These are phyloP conservation scores for Corythornis cristatus DNA, from an alignment of 2,113 vertebrate species.

Conservation along the genomic window DNA sequence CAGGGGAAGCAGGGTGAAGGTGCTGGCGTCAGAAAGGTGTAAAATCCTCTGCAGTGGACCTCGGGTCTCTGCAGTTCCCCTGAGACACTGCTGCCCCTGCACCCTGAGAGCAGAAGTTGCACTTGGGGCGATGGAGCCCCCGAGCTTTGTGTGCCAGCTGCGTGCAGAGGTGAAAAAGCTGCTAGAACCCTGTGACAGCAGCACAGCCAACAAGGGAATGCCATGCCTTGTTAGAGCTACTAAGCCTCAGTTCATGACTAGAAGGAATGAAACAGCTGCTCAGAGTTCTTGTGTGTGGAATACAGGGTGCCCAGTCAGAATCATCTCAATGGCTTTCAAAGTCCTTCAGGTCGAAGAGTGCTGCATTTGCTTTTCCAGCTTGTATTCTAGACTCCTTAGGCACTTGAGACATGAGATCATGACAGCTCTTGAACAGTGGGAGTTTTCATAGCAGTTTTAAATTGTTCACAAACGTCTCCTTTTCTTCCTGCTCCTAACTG, in stretches of 20 bases:
- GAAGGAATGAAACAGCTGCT: background rate
- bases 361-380: background rate
- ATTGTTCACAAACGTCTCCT: background rate
- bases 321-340: background rate
- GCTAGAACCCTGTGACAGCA: background rate
- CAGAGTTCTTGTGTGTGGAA: background rate
- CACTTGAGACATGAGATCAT: rapidly evolving
- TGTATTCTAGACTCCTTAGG: background rate
- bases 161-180: background rate
- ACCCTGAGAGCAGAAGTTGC: background rate
- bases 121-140: background rate
- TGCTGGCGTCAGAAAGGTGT: background rate
- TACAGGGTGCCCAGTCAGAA: background rate
- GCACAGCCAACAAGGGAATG: background rate
- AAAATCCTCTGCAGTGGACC: background rate
- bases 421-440: background rate
- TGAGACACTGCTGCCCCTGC: background rate
- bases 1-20: background rate
- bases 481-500: background rate
- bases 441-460: background rate
- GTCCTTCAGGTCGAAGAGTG: background rate
- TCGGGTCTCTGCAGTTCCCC: background rate
- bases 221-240: background rate
- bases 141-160: background rate
- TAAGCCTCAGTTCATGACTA: background rate